These are phyloP conservation scores for Nothocercus julius DNA, from an alignment of 2,113 vertebrate genomes.

Conservation along the genomic window DNA sequence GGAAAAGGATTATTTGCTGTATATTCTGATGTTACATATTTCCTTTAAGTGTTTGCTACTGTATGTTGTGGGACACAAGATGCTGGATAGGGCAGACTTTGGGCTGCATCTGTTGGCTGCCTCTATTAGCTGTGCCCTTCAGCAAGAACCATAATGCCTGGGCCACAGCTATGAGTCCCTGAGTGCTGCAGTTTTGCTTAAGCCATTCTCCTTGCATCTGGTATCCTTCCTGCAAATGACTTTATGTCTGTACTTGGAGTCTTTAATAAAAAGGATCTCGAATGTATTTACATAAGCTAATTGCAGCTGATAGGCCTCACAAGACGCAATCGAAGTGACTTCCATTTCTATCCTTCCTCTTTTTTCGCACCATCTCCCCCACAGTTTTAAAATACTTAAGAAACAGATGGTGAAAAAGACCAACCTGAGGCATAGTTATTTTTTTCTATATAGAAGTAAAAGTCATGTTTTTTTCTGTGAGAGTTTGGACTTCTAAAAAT, in stretches of 20 bases:
- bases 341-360: neutral
- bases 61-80: neutral
- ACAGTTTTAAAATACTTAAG: neutral
- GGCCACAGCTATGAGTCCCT: fast-evolving
- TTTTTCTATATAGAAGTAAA: neutral
- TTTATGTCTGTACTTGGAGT: neutral
- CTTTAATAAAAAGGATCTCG: neutral
- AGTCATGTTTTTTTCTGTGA: neutral
- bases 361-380: neutral
- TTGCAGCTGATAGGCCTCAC: neutral
- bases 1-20: neutral
- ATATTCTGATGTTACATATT: neutral
- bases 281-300: neutral
- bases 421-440: neutral
- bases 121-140: neutral
- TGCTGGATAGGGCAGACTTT: neutral
- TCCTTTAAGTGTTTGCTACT: neutral
- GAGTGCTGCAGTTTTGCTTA: neutral
- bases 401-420: neutral
- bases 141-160: neutral
- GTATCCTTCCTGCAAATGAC: fast-evolving
- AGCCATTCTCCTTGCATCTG: neutral
- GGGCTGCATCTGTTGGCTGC: neutral
- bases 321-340: neutral
- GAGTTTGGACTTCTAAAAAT: neutral